Evolutionary conservation across 2,797 vertebrate species (phyloP).

Genomic region (Loris lydekkerianus): DNA sequence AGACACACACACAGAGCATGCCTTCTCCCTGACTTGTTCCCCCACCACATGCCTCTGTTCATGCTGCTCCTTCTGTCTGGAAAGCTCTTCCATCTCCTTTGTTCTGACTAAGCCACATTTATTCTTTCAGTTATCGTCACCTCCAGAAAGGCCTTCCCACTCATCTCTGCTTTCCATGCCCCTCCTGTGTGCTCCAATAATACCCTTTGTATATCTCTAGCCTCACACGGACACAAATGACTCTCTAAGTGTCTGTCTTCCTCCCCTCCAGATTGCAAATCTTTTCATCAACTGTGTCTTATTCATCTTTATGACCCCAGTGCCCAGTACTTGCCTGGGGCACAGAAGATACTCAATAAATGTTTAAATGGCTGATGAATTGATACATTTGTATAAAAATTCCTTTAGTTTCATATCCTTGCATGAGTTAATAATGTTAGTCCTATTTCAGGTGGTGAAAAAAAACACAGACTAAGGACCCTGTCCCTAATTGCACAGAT

Average conservation of each 20-base stretch:
- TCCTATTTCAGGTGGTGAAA: not conserved
- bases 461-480: not conserved
- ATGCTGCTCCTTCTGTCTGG: not conserved
- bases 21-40: not conserved
- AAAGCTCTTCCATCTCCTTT: not conserved
- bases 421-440: not conserved
- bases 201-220: not conserved
- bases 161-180: not conserved
- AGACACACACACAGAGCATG: too few species aligned
- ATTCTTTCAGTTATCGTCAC: not conserved
- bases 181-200: not conserved
- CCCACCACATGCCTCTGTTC: not conserved
- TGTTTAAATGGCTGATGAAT: constrained; percentile 34
- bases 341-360: constrained; percentile 1
- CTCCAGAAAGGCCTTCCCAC: not conserved
- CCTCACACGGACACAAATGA: not conserved
- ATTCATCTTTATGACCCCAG: not conserved
- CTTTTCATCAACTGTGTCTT: constrained; percentile 2
- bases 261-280: not conserved
- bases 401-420: constrained; percentile 12
- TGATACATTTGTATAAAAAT: constrained; percentile 1
- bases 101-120: not conserved
- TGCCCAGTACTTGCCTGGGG: not conserved
- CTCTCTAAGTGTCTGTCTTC: not conserved
- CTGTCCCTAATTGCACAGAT: not conserved